Conservation (phyloP, 2,888 invertebrate species). For the Perizoma affinitatum region DNA sequence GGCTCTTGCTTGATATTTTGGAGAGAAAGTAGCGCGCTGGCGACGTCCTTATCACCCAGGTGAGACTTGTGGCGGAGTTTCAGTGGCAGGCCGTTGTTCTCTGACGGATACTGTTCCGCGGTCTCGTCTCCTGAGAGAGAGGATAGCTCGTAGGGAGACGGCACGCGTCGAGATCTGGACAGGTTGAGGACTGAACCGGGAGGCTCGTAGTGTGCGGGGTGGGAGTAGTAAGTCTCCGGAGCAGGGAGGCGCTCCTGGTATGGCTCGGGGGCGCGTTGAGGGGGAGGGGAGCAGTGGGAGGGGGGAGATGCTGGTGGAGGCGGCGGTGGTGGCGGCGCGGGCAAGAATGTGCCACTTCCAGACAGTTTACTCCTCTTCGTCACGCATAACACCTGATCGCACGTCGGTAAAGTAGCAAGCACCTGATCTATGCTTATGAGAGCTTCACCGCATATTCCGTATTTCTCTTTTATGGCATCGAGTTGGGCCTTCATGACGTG, state of each 20-base stretch:
- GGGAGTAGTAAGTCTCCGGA: slow-evolving; percentile 76
- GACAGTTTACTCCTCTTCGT: slow-evolving; percentile 87
- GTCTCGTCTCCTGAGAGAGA: slow-evolving; percentile 86
- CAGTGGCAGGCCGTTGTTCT: slow-evolving; percentile 92
- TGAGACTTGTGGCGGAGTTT: slow-evolving; percentile 96
- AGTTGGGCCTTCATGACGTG: slow-evolving; percentile 96
- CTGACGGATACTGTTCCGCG: slow-evolving; percentile 82
- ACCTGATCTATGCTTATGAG: slow-evolving; percentile 95
- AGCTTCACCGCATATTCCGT: slow-evolving; percentile 94
- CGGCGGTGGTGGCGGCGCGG: slow-evolving; percentile 78
- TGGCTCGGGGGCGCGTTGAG: slow-evolving; percentile 80
- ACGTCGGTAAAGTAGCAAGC: slow-evolving; percentile 92
- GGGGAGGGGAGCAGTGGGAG: slow-evolving; percentile 80
- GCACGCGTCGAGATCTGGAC: slow-evolving; percentile 86
- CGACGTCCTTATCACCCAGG: slow-evolving; percentile 94
- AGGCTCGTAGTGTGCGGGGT: slow-evolving; percentile 84
- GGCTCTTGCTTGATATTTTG: slow-evolving; percentile 95
- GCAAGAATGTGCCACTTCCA: slow-evolving; percentile 76
- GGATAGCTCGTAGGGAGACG: slow-evolving; percentile 92
- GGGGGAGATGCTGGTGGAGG: slow-evolving; percentile 79
- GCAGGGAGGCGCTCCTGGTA: slow-evolving; percentile 79
- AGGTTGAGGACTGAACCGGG: slow-evolving; percentile 89
- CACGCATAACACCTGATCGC: slow-evolving; percentile 92
- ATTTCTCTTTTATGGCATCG: slow-evolving; percentile 96
- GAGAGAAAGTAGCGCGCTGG: slow-evolving; percentile 91